phyloP scores from a whole-genome alignment of 1,140 invertebrate species.

The Drosophila littoralis region DNA sequence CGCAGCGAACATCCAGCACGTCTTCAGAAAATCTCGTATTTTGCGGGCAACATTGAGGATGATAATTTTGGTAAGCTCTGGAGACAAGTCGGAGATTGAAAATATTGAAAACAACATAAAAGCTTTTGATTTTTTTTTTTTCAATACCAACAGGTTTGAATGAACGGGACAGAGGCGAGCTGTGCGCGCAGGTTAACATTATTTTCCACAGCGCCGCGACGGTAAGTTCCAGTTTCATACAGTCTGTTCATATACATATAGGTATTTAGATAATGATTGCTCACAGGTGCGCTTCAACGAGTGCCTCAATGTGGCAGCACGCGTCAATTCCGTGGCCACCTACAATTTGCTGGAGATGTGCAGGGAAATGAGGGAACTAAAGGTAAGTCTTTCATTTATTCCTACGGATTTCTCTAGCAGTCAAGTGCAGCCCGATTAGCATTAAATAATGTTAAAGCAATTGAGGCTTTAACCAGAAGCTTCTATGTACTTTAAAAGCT shows the following conservation, averaged over 20 bases:
- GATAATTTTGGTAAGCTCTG: slow-evolving; percentile 71
- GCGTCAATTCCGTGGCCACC: slow-evolving; percentile 87
- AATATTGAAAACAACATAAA: slow-evolving; percentile 28
- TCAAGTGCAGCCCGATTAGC: no score
- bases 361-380: slow-evolving; percentile 88
- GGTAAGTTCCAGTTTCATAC: slow-evolving; percentile 83
- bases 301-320: slow-evolving; percentile 88
- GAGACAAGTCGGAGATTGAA: slow-evolving; percentile 9
- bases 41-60: slow-evolving; percentile 84
- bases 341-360: slow-evolving; percentile 86
- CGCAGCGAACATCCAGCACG: slow-evolving; percentile 69
- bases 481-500: no score
- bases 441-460: no score
- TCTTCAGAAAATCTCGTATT: slow-evolving; percentile 79
- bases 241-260: not conserved
- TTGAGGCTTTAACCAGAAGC: no score
- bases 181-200: slow-evolving; percentile 88
- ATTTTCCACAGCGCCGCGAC: slow-evolving; percentile 96
- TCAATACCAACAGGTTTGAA: slow-evolving; percentile 86
- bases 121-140: slow-evolving; percentile 9
- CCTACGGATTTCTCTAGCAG: no score
- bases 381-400: slow-evolving; percentile 87
- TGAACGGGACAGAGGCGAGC: slow-evolving; percentile 85
- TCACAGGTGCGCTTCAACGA: slow-evolving; percentile 89
- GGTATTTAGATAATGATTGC: not conserved